Base-by-base conservation (phyloP, 2,888 invertebrate species). In the Allolobophora icterica region DNA sequence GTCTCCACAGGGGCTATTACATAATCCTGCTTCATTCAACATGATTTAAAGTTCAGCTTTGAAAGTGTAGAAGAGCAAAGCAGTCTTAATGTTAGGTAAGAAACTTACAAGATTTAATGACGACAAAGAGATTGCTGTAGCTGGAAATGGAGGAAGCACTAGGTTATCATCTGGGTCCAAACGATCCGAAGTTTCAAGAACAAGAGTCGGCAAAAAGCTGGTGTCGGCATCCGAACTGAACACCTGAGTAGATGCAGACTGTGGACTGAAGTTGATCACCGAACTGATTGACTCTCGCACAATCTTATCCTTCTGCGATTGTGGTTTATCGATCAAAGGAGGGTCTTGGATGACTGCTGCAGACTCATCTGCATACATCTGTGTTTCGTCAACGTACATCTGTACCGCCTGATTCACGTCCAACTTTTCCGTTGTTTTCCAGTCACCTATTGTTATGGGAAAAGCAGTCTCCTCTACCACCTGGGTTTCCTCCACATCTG, bases 181-280 rank as follows among this genome's bases (percentile, higher is more conserved):
- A 0, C 6, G 87, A 87, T 87, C 87, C 1, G 87, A 35, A 21
- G 87, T 87, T 38, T 87, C 87, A 24, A 87, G 87, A 19, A 87
- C 38, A 34, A 87, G 38, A 87, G 87, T 87, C 35, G 87, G 38
- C 87, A 87, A 35, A 87, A 87, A 87, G 24, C 87, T 87, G 35
- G 87, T 38, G 21, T 87, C 38, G 24, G 35, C 87, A 38, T 87
- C 87, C 35, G 34, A 35, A 87, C 35, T 5, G 6, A 87, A 87
- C 35, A 38, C 87, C 87, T 83, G 90, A 58, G 90, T 90, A 38
- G 90, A 90, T 13, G 52, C 45, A 71, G 90, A 90, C 90, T 90
- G 90, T 11, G 90, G 90, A 90, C 90, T 90, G 90, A 90, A 90
- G 87, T 87, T 87, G 38, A 87, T 38, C 38, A 87, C 87, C 19